Evolutionary conservation across 2,888 invertebrate genomes (phyloP).

Genomic region (Zelleria hepariella): DNA sequence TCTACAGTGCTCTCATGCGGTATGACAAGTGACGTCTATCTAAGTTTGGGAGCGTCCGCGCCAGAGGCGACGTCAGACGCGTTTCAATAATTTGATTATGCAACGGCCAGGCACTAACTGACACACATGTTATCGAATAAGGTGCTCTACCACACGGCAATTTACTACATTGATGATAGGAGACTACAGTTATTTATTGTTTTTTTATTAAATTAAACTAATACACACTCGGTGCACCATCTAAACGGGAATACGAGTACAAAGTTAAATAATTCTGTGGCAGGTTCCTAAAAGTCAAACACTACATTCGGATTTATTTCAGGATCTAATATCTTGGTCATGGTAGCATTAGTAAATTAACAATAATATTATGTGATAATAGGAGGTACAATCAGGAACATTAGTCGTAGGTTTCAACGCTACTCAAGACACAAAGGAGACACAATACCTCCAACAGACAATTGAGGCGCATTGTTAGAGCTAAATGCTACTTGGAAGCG

Average conservation of each 20-base stretch:
- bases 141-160: neutral
- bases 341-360: neutral
- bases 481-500: slow-evolving; percentile 41
- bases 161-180: neutral
- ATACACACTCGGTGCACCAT: neutral
- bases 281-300: neutral
- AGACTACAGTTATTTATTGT: neutral
- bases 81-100: neutral
- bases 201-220: too few species aligned
- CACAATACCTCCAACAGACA: neutral
- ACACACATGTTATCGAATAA: neutral
- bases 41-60: neutral
- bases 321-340: neutral
- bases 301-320: neutral
- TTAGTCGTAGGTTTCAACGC: neutral
- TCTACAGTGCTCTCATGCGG: slow-evolving; percentile 2
- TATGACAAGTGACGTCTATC: neutral
- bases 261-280: neutral
- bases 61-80: neutral
- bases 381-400: too few species aligned
- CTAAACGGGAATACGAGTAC: neutral
- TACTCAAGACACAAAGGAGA: neutral
- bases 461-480: too few species aligned
- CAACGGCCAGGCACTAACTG: neutral
- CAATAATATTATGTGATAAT: neutral